phyloP scores from a whole-genome alignment of 2,113 vertebrate genomes.

The Bettongia penicillata region DNA sequence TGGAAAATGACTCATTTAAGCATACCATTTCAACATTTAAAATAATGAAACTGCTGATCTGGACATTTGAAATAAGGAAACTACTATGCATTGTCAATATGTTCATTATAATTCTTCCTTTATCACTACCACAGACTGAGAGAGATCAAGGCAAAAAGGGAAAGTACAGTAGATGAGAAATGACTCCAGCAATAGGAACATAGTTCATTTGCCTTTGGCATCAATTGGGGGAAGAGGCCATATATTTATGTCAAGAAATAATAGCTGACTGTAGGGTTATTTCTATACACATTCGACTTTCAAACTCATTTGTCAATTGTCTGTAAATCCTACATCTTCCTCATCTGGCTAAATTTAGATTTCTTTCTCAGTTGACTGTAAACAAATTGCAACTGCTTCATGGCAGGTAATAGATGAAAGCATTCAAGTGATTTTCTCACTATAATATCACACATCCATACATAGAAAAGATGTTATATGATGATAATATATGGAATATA shows the following conservation, averaged over 20 bases:
- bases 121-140: constrained; percentile 59
- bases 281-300: constrained; percentile 80
- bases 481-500: neutral
- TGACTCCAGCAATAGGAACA: constrained; percentile 73
- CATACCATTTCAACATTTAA: constrained; percentile 29
- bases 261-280: constrained; percentile 84
- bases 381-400: constrained; percentile 82
- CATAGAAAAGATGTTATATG: constrained; percentile 54
- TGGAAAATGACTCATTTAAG: constrained; percentile 27
- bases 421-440: constrained; percentile 69
- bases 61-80: constrained; percentile 5
- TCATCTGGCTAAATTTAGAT: constrained; percentile 83
- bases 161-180: constrained; percentile 73
- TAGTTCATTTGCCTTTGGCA: constrained; percentile 82
- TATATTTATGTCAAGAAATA: constrained; percentile 87
- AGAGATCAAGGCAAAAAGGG: constrained; percentile 54
- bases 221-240: constrained; percentile 80
- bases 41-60: constrained; percentile 27
- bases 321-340: constrained; percentile 83
- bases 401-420: constrained; percentile 78
- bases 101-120: constrained; percentile 46
- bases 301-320: constrained; percentile 84
- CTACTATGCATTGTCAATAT: neutral
- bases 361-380: constrained; percentile 83
- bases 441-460: constrained; percentile 60